These are phyloP conservation scores for Pelusios castaneus DNA, from an alignment of 2,113 vertebrate genomes.

Conservation along the genomic window DNA sequence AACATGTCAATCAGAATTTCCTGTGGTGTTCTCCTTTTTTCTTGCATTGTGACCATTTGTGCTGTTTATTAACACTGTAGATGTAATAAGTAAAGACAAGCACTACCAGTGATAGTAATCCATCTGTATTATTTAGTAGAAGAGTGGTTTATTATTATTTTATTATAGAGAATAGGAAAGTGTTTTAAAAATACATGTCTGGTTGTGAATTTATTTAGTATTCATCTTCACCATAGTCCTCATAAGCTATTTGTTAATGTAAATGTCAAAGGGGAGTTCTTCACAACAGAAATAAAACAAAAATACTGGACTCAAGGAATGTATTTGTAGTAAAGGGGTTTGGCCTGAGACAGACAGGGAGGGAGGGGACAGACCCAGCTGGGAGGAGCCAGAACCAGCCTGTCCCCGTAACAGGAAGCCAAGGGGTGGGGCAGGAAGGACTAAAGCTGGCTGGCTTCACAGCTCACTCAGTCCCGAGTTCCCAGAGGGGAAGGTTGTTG, in stretches of 20 bases:
- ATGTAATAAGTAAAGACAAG: not conserved
- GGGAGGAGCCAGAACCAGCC: too few relatives aligned
- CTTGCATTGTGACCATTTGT: not conserved
- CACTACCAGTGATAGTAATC: not conserved
- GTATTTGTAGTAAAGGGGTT: too few relatives aligned
- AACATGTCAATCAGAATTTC: not conserved
- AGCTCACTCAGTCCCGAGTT: too few relatives aligned
- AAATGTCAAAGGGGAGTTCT: not conserved
- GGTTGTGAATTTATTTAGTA: not conserved
- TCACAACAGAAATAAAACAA: not conserved
- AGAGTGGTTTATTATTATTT: not conserved
- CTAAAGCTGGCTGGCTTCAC: too few relatives aligned
- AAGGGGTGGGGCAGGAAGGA: too few relatives aligned
- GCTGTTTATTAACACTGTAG: not conserved
- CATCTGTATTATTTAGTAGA: not conserved
- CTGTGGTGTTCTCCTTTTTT: not conserved
- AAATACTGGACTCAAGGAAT: not conserved
- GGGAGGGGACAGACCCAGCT: too few relatives aligned
- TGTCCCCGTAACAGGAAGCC: too few relatives aligned
- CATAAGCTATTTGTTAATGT: not conserved
- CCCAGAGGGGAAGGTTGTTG: too few relatives aligned
- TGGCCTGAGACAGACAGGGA: too few relatives aligned
- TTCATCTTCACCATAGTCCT: not conserved
- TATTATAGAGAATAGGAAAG: not conserved
- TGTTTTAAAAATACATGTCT: not conserved